Base-by-base conservation (phyloP, 2,888 invertebrate genomes). In the Electrophaes corylata region DNA sequence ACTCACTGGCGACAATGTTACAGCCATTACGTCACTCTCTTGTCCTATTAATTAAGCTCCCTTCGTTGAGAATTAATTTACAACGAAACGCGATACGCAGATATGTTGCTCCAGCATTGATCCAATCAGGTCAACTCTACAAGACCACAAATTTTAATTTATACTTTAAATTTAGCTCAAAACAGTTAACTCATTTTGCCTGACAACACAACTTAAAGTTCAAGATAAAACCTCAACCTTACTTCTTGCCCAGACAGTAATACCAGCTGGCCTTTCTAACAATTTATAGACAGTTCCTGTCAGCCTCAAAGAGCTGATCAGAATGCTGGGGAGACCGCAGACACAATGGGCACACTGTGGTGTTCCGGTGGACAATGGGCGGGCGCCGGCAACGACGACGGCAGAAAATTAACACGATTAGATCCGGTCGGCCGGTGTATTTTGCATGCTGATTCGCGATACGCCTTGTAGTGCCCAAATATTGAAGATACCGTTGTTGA, bases 1-100 rank as follows among this genome's bases (percentile, higher is more conserved):
- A 75, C 55, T 76, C 76, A 76, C 52, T 51, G 53, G 62, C 56
- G 52, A 64, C 57, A 63, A 67, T 66, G 64, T 56, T 62, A 47
- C 60, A 48, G 60, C 58, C 65, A 61, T 59, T 63, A 59, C 75
- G 66, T 70, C 75, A 71, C 67, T 70, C 72, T 64, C 64, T 33
- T 39, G 60, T 62, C 62, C 62, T 62, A 69, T 64, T 69, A 70
- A 68, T 66, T 67, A 65, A 50, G 44, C 31, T 70, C 70, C 70
- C 71, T 62, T 64, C 58, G 66, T 29, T 44, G 44, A 39, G 37
- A 61, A 40, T 29, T 54, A 60, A 57, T 60, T 60, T 29, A 60
- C 43, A 58, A 50, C 50, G 61, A 63, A 58, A 63, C 35, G 48
- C 29, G 47, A 62, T 46, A 63, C 50, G 50, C 56, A 57, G 56